Evolutionary conservation across 1,140 invertebrate genomes (phyloP).

Genomic region (Eumaeus atala): DNA sequence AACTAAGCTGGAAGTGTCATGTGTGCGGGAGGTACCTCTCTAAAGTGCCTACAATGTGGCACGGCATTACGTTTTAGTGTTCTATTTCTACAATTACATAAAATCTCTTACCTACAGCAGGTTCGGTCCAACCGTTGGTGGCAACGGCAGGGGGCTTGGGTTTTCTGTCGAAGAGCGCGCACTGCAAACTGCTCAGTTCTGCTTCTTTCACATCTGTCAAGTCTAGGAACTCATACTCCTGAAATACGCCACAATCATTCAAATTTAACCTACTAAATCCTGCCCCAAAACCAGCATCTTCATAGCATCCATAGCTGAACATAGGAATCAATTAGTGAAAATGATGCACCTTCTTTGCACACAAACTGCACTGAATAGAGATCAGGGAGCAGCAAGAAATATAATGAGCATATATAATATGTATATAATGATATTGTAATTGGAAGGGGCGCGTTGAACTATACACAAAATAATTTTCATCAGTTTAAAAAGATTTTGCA

Average conservation of each 20-base stretch:
- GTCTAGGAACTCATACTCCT: conserved; percentile 75
- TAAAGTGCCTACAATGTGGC: too few relatives aligned
- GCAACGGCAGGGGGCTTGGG: conserved; percentile 30
- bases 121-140: conserved; percentile 46
- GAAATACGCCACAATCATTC: conserved; percentile 52
- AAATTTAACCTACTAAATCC: conserved; percentile 9
- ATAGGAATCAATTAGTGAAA: conserved; percentile 11
- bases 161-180: conserved; percentile 60
- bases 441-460: too few relatives aligned
- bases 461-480: too few relatives aligned
- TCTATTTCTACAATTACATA: too few relatives aligned
- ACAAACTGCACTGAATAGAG: conserved; percentile 9
- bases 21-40: too few relatives aligned
- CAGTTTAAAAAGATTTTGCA: too few relatives aligned
- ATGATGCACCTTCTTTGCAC: background rate
- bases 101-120: conserved; percentile 28
- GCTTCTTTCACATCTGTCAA: conserved; percentile 74
- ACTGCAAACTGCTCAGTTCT: conserved; percentile 68
- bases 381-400: too few relatives aligned
- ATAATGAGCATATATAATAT: too few relatives aligned
- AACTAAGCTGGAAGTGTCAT: too few relatives aligned
- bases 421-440: too few relatives aligned
- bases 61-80: too few relatives aligned
- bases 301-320: background rate
- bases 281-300: too few relatives aligned